Percentiles rank a stretch among this genome's conserved stretches.
Conservation (phyloP, 2,797 vertebrate species). For the Anomalospiza imberbis region DNA sequence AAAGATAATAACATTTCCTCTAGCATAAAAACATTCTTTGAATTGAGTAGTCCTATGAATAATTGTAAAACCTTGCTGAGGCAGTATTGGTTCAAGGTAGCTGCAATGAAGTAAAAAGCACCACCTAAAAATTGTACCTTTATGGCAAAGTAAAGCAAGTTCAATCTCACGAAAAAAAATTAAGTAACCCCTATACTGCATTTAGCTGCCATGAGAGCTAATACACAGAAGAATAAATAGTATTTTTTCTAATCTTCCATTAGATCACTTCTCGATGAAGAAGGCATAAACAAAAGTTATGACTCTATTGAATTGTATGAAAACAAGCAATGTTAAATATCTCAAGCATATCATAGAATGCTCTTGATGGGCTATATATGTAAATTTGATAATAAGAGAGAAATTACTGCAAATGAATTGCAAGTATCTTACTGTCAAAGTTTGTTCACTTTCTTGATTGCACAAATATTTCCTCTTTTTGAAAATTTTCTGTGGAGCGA, state of each 20-base stretch:
- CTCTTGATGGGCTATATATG: background rate
- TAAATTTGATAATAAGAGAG: background rate
- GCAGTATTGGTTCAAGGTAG: background rate
- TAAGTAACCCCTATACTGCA: background rate
- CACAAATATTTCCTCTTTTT: background rate
- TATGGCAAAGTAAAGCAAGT: background rate
- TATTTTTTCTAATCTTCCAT: background rate
- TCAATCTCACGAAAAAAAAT: background rate
- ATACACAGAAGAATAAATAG: background rate
- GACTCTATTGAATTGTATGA: background rate
- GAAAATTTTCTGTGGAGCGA: background rate
- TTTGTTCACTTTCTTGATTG: background rate
- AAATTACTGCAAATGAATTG: background rate
- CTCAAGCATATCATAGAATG: background rate
- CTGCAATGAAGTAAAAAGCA: background rate
- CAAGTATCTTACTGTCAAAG: background rate
- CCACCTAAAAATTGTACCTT: background rate
- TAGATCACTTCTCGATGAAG: background rate
- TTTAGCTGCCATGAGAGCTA: background rate
- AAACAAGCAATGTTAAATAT: background rate
- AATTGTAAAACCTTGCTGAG: background rate
- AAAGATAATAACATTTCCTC: background rate
- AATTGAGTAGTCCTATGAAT: background rate
- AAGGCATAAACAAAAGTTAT: background rate
- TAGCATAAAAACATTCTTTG: background rate